These are phyloP conservation scores for Triops cancriformis DNA, from an alignment of 1,140 invertebrate species.

Conservation along the genomic window DNA sequence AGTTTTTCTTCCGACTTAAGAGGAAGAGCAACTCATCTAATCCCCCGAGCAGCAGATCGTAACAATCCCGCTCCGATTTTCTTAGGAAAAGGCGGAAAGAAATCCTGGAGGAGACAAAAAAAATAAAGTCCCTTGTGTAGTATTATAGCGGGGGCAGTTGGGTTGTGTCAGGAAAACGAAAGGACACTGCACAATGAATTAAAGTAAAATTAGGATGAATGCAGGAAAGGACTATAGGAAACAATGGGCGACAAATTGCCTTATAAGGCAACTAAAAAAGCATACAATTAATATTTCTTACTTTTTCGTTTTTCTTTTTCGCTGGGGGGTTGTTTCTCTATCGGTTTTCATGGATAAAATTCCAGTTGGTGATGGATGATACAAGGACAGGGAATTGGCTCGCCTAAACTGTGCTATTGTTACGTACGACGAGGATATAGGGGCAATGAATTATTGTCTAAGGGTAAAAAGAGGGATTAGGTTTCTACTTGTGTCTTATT, in stretches of 20 bases:
- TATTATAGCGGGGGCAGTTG: no score
- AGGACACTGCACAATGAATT: no score
- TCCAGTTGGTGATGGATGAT: neutral
- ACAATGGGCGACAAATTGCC: neutral
- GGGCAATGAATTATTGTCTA: conserved; percentile 1
- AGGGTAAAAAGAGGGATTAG: neutral
- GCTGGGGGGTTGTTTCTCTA: no score
- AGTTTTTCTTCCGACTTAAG: neutral
- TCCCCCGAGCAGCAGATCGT: neutral
- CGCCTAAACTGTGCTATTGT: neutral
- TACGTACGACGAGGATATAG: neutral
- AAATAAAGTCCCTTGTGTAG: no score
- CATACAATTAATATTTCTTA: neutral
- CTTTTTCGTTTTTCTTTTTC: no score
- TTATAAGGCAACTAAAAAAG: neutral
- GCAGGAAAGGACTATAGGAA: neutral
- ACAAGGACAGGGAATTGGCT: neutral
- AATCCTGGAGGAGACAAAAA: no score
- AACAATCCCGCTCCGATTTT: no score
- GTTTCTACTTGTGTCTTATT: neutral
- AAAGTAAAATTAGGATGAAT: no score
- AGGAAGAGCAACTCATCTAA: neutral
- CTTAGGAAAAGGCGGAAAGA: no score
- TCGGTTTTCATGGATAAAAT: no score
- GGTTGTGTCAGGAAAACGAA: no score